Evolutionary conservation across 1,140 invertebrate species (phyloP).

Genomic region (Rhizoglyphus robini): DNA sequence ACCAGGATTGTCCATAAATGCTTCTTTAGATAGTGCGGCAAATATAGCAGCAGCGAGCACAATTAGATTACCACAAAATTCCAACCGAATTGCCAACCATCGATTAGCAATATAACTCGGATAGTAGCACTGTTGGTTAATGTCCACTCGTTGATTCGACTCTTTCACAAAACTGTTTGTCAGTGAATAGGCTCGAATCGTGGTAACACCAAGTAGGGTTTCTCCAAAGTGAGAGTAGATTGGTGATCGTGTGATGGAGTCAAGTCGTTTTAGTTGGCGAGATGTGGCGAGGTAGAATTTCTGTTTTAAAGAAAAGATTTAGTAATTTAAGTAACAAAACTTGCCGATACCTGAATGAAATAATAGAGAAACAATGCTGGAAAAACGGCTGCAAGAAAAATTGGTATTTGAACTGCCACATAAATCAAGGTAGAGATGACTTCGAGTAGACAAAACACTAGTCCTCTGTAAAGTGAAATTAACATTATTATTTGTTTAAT

Average conservation of each 20-base stretch:
- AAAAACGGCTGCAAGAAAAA: conserved; percentile 41
- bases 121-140: conserved; percentile 75
- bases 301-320: not conserved
- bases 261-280: conserved; percentile 29
- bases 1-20: conserved; percentile 48
- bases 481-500: not conserved
- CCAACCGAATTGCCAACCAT: conserved; percentile 77
- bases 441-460: conserved; percentile 30
- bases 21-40: conserved; percentile 58
- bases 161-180: conserved; percentile 45
- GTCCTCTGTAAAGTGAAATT: conserved; percentile 18
- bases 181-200: conserved; percentile 43
- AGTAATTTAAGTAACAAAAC: conserved; percentile 13
- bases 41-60: conserved; percentile 78
- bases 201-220: conserved; percentile 39
- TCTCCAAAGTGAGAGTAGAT: conserved; percentile 45
- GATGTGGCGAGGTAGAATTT: conserved; percentile 17
- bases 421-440: conserved; percentile 40
- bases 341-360: conserved; percentile 36
- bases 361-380: conserved; percentile 44
- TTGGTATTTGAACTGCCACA: conserved; percentile 42
- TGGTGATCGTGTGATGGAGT: conserved; percentile 41
- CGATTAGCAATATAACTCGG: conserved; percentile 70
- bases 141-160: conserved; percentile 67
- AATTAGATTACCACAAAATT: conserved; percentile 81